Base-by-base conservation (phyloP, 2,797 vertebrate species). In the Lepus oiostolus region DNA sequence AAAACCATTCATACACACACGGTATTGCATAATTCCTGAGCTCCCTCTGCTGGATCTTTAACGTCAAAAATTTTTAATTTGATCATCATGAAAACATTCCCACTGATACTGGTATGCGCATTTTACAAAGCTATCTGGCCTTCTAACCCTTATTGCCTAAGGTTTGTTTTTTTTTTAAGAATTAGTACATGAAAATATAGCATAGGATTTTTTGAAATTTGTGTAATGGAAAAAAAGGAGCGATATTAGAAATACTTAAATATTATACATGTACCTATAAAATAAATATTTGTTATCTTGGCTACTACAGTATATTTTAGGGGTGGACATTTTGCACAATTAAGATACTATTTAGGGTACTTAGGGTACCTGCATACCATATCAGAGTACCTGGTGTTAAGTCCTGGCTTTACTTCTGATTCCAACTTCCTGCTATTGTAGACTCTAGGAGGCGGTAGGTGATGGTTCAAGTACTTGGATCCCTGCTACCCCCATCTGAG, bases 11-110 rank as follows among this genome's bases (percentile, higher is more conserved):
- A n/a, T 24, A 12, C 4, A 30, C 10, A 8, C 0, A 8, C 22
- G 2, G 0, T 2, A 1, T 12, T 14, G 0, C 21, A 1, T 32
- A 30, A 12, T 26, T 42, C 90, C 83, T 77, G 67, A 58, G 87
- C 88, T 79, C 85, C 71, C 88, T 96, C 94, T 93, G 0, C 97
- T 97, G 82, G 95, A 42, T 90, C 47, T 83, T 4, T 26, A 72
- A 8, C 84, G 62, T 62, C 42, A 62, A 5, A 32, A 68, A 35
- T 68, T 0, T 76, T 85, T 91, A 54, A 21, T 71, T 70, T 42
- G 13, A 47, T 42, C 38, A 0, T 82, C 6, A n/a, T 2, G 12
- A 13, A 80, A 87, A 11, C 6, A 0, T 10, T 58, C 11, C 21
- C 5, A 0, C 21, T 77, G 2, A 8, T 10, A 0, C 1, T 17